phyloP scores from a whole-genome alignment of 2,888 invertebrate species.

The Cheilosia impressa region DNA sequence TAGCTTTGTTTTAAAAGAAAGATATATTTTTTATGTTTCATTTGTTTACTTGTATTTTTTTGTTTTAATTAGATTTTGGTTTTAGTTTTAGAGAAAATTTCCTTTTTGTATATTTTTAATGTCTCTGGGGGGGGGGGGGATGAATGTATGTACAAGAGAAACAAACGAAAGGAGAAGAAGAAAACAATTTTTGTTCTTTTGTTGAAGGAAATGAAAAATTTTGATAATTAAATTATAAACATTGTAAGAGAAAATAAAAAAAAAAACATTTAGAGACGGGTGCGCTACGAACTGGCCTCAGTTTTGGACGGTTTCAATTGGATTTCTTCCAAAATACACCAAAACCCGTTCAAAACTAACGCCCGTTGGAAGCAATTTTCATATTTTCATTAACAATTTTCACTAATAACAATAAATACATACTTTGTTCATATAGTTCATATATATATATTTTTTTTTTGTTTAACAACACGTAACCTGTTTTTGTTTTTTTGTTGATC shows the following conservation, averaged over 20 bases:
- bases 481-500: conserved; percentile 49
- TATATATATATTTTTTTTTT: conserved; percentile 26
- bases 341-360: conserved; percentile 84
- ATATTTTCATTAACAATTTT: conserved; percentile 51
- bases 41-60: conserved; percentile 78
- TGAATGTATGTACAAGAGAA: conserved; percentile 75
- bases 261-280: conserved; percentile 75
- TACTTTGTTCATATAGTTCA: conserved; percentile 14
- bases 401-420: conserved; percentile 56
- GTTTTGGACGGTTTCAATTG: conserved; percentile 85
- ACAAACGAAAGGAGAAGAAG: conserved; percentile 65
- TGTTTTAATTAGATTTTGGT: conserved; percentile 50
- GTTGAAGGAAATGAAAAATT: conserved; percentile 9
- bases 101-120: conserved; percentile 16
- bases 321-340: conserved; percentile 83
- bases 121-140: conserved; percentile 62
- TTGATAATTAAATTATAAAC: conserved; percentile 23
- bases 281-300: conserved; percentile 82
- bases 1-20: conserved; percentile 46
- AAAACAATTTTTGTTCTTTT: conserved; percentile 24
- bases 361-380: conserved; percentile 78
- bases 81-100: conserved; percentile 49
- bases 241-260: conserved; percentile 22
- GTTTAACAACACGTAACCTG: conserved; percentile 67
- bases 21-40: conserved; percentile 74